Evolutionary conservation across 2,888 invertebrate species (phyloP).

Genomic region (Cataglyphis albicans): DNA sequence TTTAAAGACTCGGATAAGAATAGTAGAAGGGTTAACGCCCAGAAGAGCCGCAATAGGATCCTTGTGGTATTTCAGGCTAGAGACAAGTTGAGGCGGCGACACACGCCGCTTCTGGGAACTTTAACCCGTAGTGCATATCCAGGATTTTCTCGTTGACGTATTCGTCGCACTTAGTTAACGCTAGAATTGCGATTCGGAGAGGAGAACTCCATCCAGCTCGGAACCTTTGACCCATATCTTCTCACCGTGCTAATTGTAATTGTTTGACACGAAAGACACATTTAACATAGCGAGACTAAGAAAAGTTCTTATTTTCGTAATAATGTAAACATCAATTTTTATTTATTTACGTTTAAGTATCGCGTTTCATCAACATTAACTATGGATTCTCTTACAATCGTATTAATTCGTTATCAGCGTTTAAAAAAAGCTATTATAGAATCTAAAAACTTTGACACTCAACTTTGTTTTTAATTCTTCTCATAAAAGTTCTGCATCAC

Average conservation of each 20-base stretch:
- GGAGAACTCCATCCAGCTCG: background rate
- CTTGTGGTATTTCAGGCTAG: slow-evolving; percentile 14
- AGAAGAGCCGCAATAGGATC: slow-evolving; percentile 25
- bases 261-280: background rate
- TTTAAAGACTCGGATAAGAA: background rate
- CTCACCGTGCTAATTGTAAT: background rate
- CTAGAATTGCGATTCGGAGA: background rate
- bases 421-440: background rate
- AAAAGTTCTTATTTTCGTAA: background rate
- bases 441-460: slow-evolving; percentile 6
- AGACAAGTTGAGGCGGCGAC: background rate
- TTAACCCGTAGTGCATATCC: background rate
- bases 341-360: background rate
- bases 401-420: background rate
- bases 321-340: background rate
- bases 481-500: background rate
- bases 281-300: background rate
- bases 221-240: background rate
- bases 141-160: slow-evolving; percentile 12
- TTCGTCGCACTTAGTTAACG: background rate
- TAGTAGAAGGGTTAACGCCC: slow-evolving; percentile 21
- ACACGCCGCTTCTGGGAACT: background rate
- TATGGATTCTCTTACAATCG: background rate
- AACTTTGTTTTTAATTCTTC: slow-evolving; percentile 3
- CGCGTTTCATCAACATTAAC: background rate